phyloP scores from a whole-genome alignment of 2,113 vertebrate species.

The Nestor notabilis region DNA sequence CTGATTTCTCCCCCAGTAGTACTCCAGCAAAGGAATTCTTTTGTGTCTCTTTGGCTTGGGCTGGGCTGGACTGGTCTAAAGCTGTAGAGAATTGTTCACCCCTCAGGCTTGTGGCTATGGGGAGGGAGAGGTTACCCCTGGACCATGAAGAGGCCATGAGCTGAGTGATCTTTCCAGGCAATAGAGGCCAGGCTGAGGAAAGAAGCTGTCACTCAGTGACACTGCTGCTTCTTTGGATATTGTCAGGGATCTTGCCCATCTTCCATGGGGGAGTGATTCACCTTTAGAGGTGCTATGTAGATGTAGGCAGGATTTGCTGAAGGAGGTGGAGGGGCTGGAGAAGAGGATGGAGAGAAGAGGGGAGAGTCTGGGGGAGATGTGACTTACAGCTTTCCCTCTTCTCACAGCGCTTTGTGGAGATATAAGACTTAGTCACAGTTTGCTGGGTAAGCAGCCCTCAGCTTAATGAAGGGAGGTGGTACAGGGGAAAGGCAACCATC shows the following conservation, averaged over 20 bases:
- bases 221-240: neutral
- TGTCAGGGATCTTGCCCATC: neutral
- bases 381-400: neutral
- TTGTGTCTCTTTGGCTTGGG: neutral
- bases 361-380: neutral
- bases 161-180: neutral
- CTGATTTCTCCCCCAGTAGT: neutral
- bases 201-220: neutral
- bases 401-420: neutral
- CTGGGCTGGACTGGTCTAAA: neutral
- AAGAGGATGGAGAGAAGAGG: neutral
- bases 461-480: neutral
- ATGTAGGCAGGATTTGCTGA: neutral
- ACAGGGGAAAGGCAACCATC: too few relatives aligned
- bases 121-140: neutral
- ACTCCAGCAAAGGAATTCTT: neutral
- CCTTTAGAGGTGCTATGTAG: accelerated
- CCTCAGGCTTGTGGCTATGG: neutral
- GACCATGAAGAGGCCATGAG: neutral
- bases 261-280: neutral
- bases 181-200: neutral
- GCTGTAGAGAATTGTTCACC: neutral
- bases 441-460: neutral
- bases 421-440: neutral
- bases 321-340: neutral